Percentiles rank a stretch among this genome's conserved stretches.
These are phyloP conservation scores for Drosophila neonasuta DNA, from an alignment of 2,888 invertebrate genomes.

Conservation along the genomic window DNA sequence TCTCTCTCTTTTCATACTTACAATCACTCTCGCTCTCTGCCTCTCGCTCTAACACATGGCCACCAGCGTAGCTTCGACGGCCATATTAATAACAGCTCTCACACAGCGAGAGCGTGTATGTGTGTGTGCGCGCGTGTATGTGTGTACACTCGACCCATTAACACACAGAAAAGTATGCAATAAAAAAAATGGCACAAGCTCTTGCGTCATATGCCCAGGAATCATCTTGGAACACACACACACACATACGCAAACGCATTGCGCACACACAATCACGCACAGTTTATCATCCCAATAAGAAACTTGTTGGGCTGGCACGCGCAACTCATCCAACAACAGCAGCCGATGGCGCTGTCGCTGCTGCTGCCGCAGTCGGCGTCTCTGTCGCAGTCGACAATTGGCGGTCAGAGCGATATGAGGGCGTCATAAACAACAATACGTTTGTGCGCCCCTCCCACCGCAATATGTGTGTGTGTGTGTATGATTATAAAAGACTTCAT, in stretches of 20 bases:
- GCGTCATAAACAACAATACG: conserved; percentile 55
- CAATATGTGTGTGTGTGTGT: conserved; percentile 1
- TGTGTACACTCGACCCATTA: conserved; percentile 58
- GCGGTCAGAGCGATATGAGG: conserved; percentile 57
- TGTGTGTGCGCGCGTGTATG: conserved; percentile 35
- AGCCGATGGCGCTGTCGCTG: conserved; percentile 23
- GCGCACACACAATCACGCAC: conserved; percentile 8
- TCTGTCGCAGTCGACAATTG: conserved; percentile 22
- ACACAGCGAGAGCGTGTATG: conserved; percentile 15
- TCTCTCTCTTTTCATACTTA: conserved; percentile 11
- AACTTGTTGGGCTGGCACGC: conserved; percentile 69
- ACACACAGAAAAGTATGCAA: conserved; percentile 74
- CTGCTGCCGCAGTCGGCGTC: conserved; percentile 6
- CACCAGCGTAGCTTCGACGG: conserved; percentile 31
- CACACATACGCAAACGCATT: conserved; percentile 9
- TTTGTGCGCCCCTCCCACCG: conserved; percentile 22
- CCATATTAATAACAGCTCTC: conserved; percentile 60
- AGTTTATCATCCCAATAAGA: conserved; percentile 65
- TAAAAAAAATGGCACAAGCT: conserved; percentile 60
- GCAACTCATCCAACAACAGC: conserved; percentile 42
- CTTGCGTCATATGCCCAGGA: conserved; percentile 72
- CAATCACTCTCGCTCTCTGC: conserved; percentile 29
- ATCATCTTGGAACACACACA: conserved; percentile 54
- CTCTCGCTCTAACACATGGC: conserved; percentile 13
- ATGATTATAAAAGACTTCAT: conserved; percentile 46